Evolutionary conservation across 2,113 vertebrate species (phyloP).

Genomic region (Neomonachus schauinslandi): DNA sequence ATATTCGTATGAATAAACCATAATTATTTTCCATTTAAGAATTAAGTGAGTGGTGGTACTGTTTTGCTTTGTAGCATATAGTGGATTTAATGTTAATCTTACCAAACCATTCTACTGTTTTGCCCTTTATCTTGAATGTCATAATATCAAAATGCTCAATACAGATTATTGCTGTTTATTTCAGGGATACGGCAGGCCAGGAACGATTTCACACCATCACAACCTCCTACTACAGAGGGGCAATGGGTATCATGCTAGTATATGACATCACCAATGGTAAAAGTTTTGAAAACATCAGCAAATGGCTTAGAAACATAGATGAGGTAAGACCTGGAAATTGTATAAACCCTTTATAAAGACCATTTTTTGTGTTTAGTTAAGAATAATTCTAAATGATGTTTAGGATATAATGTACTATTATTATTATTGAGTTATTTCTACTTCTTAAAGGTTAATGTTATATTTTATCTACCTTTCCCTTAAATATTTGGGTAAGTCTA

Average conservation of each 20-base stretch:
- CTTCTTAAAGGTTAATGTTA: not conserved
- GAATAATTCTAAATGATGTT: constrained; percentile 1
- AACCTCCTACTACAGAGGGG: constrained; percentile 99
- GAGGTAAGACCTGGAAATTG: constrained; percentile 89
- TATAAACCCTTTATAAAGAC: constrained; percentile 29
- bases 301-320: constrained; percentile 99
- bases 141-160: constrained; percentile 42
- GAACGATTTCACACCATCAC: constrained; percentile 99
- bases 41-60: constrained; percentile 33
- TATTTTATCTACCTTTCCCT: not conserved
- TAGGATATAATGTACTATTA: not conserved
- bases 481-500: not conserved
- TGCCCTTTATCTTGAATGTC: not conserved
- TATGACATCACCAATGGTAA: constrained; percentile 99
- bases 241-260: constrained; percentile 99
- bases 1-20: not conserved
- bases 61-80: not conserved
- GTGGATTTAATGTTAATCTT: not conserved
- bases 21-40: constrained; percentile 1
- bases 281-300: constrained; percentile 99
- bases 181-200: constrained; percentile 98
- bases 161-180: constrained; percentile 60
- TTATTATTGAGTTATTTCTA: constrained; percentile 34
- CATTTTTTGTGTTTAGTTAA: not conserved
- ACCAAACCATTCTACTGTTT: not conserved